Percentiles rank a stretch among this genome's conserved stretches.
phyloP scores from a whole-genome alignment of 1,140 invertebrate genomes.

The Solen grandis region DNA sequence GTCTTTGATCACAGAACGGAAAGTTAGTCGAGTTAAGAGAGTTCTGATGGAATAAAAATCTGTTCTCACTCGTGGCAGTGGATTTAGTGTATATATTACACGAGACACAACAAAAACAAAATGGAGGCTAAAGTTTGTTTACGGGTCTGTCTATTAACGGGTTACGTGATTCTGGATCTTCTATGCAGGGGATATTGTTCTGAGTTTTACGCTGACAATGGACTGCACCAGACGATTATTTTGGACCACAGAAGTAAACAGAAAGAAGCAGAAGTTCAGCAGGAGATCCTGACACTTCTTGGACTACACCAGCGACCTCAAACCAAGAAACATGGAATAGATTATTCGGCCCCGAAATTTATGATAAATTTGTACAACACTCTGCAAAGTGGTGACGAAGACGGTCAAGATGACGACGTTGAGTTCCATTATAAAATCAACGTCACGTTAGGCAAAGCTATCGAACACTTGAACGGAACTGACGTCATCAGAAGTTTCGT shows the following conservation, averaged over 20 bases:
- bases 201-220: conserved; percentile 35
- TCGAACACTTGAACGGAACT: conserved; percentile 47
- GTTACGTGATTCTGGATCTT: too few species aligned
- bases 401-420: conserved; percentile 28
- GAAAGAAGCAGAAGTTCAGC: conserved; percentile 36
- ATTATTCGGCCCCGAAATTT: conserved; percentile 41
- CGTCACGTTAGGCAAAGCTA: conserved; percentile 39
- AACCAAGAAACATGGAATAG: conserved; percentile 29
- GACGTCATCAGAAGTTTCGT: conserved; percentile 51
- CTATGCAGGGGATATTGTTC: too few species aligned
- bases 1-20: too few species aligned
- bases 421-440: conserved; percentile 47
- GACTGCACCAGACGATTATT: conserved; percentile 38
- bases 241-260: conserved; percentile 39
- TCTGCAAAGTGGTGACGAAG: conserved; percentile 27
- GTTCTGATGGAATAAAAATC: too few species aligned
- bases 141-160: too few species aligned
- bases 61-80: too few species aligned
- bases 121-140: too few species aligned
- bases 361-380: conserved; percentile 48
- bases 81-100: too few species aligned
- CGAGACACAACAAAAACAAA: too few species aligned
- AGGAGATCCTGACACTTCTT: conserved; percentile 35
- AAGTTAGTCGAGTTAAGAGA: too few species aligned
- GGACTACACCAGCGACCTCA: conserved; percentile 41